A percentile compares a stretch with the other conserved stretches of the same genome.
These are phyloP conservation scores for Pedetes capensis DNA, from an alignment of 2,113 vertebrate genomes.

Conservation along the genomic window DNA sequence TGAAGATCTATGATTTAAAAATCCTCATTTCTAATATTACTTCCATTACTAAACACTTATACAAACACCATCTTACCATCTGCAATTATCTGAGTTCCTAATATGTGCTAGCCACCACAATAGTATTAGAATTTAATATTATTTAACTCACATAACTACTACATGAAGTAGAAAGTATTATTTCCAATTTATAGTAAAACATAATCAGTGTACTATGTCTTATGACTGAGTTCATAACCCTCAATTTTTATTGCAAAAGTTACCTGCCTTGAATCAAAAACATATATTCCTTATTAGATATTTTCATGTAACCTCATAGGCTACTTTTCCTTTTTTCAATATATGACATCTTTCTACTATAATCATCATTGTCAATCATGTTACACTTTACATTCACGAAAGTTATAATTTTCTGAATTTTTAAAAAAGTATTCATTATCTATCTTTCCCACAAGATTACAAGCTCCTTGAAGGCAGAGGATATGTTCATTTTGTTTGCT, in stretches of 20 bases:
- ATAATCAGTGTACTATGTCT: background rate
- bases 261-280: background rate
- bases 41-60: background rate
- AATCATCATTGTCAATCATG: background rate
- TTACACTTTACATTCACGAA: background rate
- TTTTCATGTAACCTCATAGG: background rate
- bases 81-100: background rate
- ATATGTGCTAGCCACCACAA: background rate
- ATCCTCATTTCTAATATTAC: background rate
- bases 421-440: background rate
- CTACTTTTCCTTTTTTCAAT: background rate
- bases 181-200: background rate
- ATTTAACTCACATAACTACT: background rate
- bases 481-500: background rate
- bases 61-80: background rate
- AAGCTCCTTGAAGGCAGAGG: background rate
- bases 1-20: background rate
- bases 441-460: background rate
- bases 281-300: background rate
- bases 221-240: background rate
- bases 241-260: background rate
- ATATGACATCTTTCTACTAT: background rate
- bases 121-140: background rate
- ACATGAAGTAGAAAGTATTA: background rate
- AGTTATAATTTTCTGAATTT: background rate